Conservation (phyloP, 2,113 vertebrate species). For the Tachuris rubrigastra region DNA sequence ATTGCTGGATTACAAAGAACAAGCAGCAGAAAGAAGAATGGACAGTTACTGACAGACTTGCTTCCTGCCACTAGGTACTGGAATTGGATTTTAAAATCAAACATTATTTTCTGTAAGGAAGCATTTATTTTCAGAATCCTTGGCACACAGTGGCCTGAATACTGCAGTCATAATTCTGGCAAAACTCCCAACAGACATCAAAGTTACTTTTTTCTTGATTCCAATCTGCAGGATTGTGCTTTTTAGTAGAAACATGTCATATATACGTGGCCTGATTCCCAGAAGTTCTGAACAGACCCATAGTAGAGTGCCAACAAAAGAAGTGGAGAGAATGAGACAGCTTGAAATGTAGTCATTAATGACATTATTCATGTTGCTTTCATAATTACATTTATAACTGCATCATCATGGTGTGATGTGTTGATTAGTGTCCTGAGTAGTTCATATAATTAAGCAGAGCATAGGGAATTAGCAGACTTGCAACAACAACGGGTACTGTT, state of each 20-base stretch:
- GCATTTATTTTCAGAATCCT: not conserved
- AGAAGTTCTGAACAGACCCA: not conserved
- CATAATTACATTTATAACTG: slow-evolving; percentile 48
- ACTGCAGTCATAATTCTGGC: not conserved
- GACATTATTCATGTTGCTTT: slow-evolving; percentile 40
- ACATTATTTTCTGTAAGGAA: not conserved
- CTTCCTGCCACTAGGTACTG: not conserved
- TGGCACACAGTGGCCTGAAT: not conserved
- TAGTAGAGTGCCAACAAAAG: not conserved
- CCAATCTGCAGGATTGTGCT: not conserved
- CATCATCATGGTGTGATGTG: slow-evolving; percentile 19
- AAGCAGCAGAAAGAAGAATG: not conserved
- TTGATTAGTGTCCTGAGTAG: slow-evolving; percentile 26
- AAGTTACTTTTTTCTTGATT: slow-evolving; percentile 5
- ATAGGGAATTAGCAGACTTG: not conserved
- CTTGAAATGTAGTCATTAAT: slow-evolving; percentile 34
- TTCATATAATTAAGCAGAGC: slow-evolving; percentile 9
- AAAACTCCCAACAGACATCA: not conserved
- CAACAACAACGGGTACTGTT: not conserved
- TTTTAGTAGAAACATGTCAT: not conserved
- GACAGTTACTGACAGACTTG: not conserved
- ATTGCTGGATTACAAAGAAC: not conserved
- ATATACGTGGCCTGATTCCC: not conserved
- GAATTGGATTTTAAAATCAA: not conserved
- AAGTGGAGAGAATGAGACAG: slow-evolving; percentile 3